phyloP scores from a whole-genome alignment of 2,113 vertebrate species.

The Myiopsitta monachus region DNA sequence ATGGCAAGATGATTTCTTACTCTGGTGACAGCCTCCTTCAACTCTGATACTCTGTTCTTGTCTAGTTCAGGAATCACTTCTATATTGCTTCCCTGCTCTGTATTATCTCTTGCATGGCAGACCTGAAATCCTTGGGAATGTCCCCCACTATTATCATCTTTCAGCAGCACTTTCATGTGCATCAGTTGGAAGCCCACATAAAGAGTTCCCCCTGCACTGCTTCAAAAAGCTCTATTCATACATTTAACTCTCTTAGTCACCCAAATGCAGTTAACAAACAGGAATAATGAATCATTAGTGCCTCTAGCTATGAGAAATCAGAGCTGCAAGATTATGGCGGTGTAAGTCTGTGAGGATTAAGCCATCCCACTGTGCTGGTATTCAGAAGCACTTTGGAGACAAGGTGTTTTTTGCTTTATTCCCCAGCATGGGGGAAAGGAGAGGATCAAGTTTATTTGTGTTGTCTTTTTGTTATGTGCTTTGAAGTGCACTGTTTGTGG shows the following conservation, averaged over 20 bases:
- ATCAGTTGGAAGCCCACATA: not conserved
- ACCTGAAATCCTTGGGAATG: not conserved
- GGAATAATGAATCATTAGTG: not conserved
- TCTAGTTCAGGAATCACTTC: not conserved
- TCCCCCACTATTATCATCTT: not conserved
- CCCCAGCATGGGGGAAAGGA: not conserved
- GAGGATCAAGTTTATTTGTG: not conserved
- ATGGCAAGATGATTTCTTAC: not conserved
- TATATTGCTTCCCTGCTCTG: not conserved
- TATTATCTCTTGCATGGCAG: not conserved
- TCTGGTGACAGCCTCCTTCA: not conserved
- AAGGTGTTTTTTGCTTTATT: conserved; percentile 25
- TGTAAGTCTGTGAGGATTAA: conserved; percentile 28
- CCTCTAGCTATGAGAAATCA: not conserved
- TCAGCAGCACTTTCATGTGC: not conserved
- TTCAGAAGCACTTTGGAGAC: conserved; percentile 11
- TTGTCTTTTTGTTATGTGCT: not conserved
- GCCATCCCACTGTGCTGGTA: not conserved
- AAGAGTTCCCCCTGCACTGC: fast-evolving
- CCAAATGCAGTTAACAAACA: not conserved
- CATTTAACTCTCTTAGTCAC: not conserved
- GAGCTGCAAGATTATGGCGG: not conserved
- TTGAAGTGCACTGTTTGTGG: not conserved
- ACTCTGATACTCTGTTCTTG: not conserved
- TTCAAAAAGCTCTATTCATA: not conserved